A percentile compares a stretch with the other conserved stretches of the same genome.
Conservation (phyloP, 2,113 vertebrate genomes). For the Hippocampus zosterae region DNA sequence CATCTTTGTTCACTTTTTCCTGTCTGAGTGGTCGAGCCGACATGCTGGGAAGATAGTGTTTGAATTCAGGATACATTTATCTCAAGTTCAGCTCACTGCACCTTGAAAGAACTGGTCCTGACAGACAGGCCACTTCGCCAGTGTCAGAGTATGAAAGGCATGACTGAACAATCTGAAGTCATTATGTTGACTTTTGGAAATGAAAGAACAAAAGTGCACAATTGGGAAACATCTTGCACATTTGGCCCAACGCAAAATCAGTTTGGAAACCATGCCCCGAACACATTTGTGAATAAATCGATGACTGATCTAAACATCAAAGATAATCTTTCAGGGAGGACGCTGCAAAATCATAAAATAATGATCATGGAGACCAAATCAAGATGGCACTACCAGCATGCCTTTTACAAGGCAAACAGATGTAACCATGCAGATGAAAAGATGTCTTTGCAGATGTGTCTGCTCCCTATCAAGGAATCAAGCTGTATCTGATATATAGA, state of each 20-base stretch:
- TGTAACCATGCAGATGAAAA: background rate
- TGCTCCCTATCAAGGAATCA: conserved; percentile 55
- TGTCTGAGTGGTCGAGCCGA: conserved; percentile 19
- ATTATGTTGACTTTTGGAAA: conserved; percentile 51
- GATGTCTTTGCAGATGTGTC: conserved; percentile 42
- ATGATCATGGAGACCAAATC: background rate
- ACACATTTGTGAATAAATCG: background rate
- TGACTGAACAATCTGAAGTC: conserved; percentile 57
- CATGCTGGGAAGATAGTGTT: conserved; percentile 43
- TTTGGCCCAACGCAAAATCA: conserved; percentile 3
- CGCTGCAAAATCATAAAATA: background rate
- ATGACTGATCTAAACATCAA: background rate
- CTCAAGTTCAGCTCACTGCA: conserved; percentile 59
- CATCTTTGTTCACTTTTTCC: conserved; percentile 22
- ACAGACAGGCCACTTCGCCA: conserved; percentile 57
- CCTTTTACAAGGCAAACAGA: background rate
- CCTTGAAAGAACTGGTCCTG: conserved; percentile 54
- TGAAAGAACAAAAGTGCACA: conserved; percentile 35
- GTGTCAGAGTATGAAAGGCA: conserved; percentile 52
- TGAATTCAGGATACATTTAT: conserved; percentile 61
- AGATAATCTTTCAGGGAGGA: background rate
- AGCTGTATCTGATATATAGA: conserved; percentile 47
- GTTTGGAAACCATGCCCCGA: background rate
- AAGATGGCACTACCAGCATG: background rate
- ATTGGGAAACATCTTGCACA: conserved; percentile 10